These are phyloP conservation scores for Calcarius ornatus DNA, from an alignment of 2,113 vertebrate species.

Conservation along the genomic window DNA sequence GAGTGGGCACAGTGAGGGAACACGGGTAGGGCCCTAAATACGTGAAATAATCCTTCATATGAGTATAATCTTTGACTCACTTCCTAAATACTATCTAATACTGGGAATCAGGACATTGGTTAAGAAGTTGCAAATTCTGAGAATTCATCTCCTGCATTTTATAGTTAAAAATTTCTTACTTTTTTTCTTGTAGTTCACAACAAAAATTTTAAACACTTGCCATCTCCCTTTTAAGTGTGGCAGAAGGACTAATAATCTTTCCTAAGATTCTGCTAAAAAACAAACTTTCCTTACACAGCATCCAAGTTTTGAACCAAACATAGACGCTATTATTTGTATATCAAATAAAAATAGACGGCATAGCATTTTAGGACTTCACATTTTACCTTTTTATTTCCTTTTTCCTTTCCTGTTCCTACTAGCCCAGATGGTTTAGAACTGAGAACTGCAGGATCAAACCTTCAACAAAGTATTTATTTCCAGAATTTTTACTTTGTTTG, in stretches of 20 bases:
- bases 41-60: background rate
- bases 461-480: background rate
- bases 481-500: background rate
- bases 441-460: background rate
- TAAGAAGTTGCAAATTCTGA: constrained; percentile 59
- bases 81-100: constrained; percentile 16
- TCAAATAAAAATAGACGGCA: background rate
- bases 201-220: background rate
- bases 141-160: constrained; percentile 65
- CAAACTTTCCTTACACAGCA: background rate
- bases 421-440: background rate
- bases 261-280: background rate
- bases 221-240: background rate
- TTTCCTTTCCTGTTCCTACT: background rate
- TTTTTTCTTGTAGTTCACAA: constrained; percentile 17
- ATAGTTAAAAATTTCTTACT: constrained; percentile 59
- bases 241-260: background rate
- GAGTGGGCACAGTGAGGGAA: background rate
- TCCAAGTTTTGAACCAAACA: background rate
- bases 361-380: background rate
- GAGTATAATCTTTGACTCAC: background rate
- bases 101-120: constrained; percentile 33
- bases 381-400: background rate
- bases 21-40: background rate
- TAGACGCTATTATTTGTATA: background rate